These are phyloP conservation scores for Martes martes DNA, from an alignment of 2,113 vertebrate genomes.

Conservation along the genomic window DNA sequence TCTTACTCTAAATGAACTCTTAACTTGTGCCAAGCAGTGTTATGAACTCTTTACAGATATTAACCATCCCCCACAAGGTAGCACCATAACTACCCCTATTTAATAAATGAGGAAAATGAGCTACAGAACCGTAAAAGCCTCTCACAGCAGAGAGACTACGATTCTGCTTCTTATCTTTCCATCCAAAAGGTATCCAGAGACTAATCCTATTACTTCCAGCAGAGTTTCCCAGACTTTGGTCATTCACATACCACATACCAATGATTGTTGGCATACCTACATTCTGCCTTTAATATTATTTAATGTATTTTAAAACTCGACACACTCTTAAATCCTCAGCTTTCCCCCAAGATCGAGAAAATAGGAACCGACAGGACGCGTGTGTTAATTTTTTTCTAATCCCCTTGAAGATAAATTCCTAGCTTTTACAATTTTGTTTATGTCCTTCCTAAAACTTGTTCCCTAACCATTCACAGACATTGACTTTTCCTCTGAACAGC, in stretches of 20 bases:
- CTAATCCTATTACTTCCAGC: neutral
- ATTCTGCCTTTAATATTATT: neutral
- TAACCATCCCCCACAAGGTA: neutral
- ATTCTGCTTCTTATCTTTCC: neutral
- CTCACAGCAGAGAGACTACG: neutral
- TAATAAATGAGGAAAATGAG: neutral
- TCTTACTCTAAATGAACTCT: neutral
- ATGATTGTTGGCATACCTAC: neutral
- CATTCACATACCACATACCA: neutral
- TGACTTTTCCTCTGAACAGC: neutral
- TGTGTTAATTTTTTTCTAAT: neutral
- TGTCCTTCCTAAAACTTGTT: slow-evolving; percentile 13
- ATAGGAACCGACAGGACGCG: neutral
- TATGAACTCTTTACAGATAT: neutral
- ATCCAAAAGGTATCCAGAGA: neutral
- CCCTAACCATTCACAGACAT: neutral
- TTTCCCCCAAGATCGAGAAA: neutral
- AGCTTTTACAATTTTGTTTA: neutral
- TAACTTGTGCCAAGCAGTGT: neutral
- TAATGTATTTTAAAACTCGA: neutral
- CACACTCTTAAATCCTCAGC: neutral
- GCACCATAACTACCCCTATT: neutral
- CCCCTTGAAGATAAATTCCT: neutral
- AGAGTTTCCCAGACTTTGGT: neutral
- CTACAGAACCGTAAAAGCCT: neutral